Evolutionary conservation across 2,113 vertebrate species (phyloP).

Genomic region (Girardinichthys multiradiatus): DNA sequence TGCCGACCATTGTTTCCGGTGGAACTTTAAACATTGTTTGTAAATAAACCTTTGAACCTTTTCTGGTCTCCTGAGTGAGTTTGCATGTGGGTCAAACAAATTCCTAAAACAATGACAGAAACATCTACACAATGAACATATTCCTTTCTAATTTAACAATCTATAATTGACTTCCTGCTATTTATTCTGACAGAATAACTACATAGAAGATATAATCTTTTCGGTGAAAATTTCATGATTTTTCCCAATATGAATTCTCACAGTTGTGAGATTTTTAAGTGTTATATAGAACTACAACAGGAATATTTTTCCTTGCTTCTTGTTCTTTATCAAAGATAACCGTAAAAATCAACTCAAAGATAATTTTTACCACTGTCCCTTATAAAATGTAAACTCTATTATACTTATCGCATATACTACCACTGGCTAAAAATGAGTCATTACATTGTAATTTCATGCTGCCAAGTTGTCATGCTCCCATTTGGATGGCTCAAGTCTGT

Average conservation of each 20-base stretch:
- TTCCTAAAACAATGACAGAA: too few relatives aligned
- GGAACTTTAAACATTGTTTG: too few relatives aligned
- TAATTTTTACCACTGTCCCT: slow-evolving; percentile 8
- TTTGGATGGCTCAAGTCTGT: slow-evolving; percentile 48
- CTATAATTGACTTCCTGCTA: slow-evolving; percentile 77
- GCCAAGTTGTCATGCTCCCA: slow-evolving; percentile 37
- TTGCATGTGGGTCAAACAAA: too few relatives aligned
- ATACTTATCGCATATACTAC: slow-evolving; percentile 39
- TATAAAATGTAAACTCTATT: slow-evolving; percentile 31
- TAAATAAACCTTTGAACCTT: too few relatives aligned
- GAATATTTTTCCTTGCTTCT: slow-evolving; percentile 10
- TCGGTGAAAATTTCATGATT: slow-evolving; percentile 57
- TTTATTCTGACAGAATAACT: slow-evolving; percentile 72
- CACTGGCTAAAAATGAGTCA: slow-evolving; percentile 50
- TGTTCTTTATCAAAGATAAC: slow-evolving; percentile 33
- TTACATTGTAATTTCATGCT: slow-evolving; percentile 65
- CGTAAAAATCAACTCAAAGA: slow-evolving; percentile 35
- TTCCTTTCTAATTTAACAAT: slow-evolving; percentile 73
- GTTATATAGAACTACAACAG: slow-evolving; percentile 34
- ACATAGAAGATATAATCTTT: slow-evolving; percentile 47
- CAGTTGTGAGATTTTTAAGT: slow-evolving; percentile 37
- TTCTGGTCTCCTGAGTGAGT: too few relatives aligned
- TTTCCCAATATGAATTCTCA: slow-evolving; percentile 41
- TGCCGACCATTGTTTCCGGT: too few relatives aligned
- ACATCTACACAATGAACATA: slow-evolving; percentile 66